Conservation (phyloP, 2,888 invertebrate species). For the Eremobia ochroleuca region DNA sequence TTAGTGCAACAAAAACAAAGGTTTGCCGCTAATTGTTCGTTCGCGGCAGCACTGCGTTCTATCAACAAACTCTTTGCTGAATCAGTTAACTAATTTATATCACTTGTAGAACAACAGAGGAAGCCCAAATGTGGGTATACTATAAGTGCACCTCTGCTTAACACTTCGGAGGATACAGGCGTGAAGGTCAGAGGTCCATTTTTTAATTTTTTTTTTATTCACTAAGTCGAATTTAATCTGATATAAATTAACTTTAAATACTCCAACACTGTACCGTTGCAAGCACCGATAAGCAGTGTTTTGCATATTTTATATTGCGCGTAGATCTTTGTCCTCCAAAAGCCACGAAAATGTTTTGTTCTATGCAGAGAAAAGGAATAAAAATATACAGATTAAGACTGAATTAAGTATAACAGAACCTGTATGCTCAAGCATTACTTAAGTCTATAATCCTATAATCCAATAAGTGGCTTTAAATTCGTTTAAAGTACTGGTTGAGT, state of each 20-base stretch:
- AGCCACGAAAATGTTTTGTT: neutral
- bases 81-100: slow-evolving; percentile 26
- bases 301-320: neutral
- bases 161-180: neutral
- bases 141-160: neutral
- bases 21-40: slow-evolving; percentile 64
- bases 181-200: neutral
- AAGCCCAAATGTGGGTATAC: neutral
- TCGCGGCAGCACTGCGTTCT: slow-evolving; percentile 32
- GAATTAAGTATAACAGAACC: neutral
- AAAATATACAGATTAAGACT: neutral
- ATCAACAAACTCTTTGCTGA: slow-evolving; percentile 36
- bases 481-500: neutral
- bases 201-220: neutral
- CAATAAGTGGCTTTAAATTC: neutral
- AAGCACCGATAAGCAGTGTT: too few species aligned
- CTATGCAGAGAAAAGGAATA: neutral
- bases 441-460: neutral
- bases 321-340: neutral
- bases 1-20: slow-evolving; percentile 63
- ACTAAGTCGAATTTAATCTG: neutral
- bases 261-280: too few species aligned
- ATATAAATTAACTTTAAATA: neutral
- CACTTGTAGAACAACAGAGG: neutral
- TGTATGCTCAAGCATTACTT: neutral